Evolutionary conservation across 2,113 vertebrate genomes (phyloP), one percentile per base, ranked within the genome.

Genomic region (Spilogale gracilis): DNA sequence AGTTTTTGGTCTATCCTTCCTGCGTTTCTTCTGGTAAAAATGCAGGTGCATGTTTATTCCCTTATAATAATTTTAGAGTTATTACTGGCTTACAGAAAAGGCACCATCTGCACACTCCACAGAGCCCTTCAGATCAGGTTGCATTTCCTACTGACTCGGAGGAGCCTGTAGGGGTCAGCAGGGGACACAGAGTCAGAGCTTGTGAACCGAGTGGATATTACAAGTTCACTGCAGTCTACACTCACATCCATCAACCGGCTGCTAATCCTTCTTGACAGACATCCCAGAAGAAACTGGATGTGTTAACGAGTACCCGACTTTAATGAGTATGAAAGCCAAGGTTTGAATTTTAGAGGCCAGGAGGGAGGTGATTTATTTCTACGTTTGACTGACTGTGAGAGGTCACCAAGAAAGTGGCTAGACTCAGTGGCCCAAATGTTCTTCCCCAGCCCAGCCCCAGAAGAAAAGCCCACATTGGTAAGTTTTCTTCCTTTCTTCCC

Each of bases 261-360:
- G 98, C 97, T 99, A 98, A 99, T 98, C 98, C 95, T 1, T 98
- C 98, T 98, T 98, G 98, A 99, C 98, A 99, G 99, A 98, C 98
- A 94, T 96, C 98, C 98, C 97, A 97, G 98, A 98, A 98, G 98
- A 98, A 98, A 90, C 95, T 92, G 87, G 96, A 97, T 13, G 85
- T 93, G 98, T 93, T 98, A 98, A 98, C 98, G 83, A 98, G 97
- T 93, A 96, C 97, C 91, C 97, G 97, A 98, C 97, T 98, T 97
- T 95, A 97, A 90, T 74, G 74, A 96, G 97, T 97, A 96, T 45
- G 94, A 95, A 97, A 91, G 3, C 18, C 96, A 92, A 96, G 87
- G 74, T 50, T 88, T 92, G 71, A 83, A 9, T 71, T 90, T 88
- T 56, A 52, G 82, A 87, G 92, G 74, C 98, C 93, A 73, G 89